phyloP scores from a whole-genome alignment of 2,888 invertebrate genomes.

The Pogonocherus hispidulus region DNA sequence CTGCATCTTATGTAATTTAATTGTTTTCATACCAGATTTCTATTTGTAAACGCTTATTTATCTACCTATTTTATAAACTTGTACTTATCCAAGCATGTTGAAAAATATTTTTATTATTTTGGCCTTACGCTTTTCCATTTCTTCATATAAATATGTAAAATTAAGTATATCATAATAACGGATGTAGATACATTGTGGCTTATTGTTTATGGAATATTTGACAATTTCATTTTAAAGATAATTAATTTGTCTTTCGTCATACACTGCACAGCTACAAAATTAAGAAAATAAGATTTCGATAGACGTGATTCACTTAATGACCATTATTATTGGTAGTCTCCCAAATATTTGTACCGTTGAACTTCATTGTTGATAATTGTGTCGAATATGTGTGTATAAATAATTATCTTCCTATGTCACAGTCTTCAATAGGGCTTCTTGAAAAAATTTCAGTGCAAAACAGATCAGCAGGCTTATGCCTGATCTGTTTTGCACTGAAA shows the following conservation, averaged over 20 bases:
- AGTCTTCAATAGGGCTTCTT: too few species aligned
- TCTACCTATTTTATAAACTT: constrained; percentile 53
- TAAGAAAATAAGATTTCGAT: too few species aligned
- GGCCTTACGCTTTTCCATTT: constrained; percentile 48
- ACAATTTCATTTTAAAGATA: constrained; percentile 16
- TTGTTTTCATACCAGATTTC: not conserved
- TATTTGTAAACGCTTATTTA: constrained; percentile 33
- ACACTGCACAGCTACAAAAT: too few species aligned
- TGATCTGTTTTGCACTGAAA: too few species aligned
- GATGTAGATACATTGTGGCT: constrained; percentile 21
- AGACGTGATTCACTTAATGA: too few species aligned
- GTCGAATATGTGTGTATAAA: too few species aligned
- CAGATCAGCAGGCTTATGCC: too few species aligned
- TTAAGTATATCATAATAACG: constrained; percentile 22
- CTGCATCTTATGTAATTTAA: not conserved
- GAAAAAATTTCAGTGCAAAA: too few species aligned
- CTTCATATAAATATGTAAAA: constrained; percentile 2
- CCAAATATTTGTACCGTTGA: too few species aligned
- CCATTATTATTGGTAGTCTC: too few species aligned
- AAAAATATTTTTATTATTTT: constrained; percentile 41
- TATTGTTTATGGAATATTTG: constrained; percentile 27
- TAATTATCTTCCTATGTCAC: too few species aligned
- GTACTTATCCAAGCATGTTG: constrained; percentile 68
- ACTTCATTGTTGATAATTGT: too few species aligned
- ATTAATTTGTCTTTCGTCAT: not conserved